A percentile compares a stretch with the other conserved stretches of the same genome.
Conservation (phyloP, 2,888 invertebrate genomes). For the Polyploca ridens region DNA sequence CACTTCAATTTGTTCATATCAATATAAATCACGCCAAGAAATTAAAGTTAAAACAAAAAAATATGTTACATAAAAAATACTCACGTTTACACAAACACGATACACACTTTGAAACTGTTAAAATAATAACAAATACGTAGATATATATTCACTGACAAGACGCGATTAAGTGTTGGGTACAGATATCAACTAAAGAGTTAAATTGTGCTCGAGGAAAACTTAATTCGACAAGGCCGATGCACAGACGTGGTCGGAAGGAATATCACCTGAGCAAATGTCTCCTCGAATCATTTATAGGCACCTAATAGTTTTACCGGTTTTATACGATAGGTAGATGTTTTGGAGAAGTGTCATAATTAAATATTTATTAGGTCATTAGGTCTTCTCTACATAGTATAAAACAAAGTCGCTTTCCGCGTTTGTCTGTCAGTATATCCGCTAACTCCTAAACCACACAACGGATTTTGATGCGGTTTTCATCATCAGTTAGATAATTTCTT, state of each 20-base stretch:
- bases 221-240: constrained; percentile 2
- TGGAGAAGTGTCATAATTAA: neutral
- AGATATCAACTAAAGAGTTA: constrained; percentile 13
- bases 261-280: neutral
- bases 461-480: too few species aligned
- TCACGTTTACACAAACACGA: neutral
- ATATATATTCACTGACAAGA: constrained; percentile 5
- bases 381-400: too few species aligned
- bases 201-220: constrained; percentile 4
- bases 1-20: neutral
- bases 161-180: constrained; percentile 11
- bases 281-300: neutral
- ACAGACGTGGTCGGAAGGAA: neutral
- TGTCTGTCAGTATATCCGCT: too few species aligned
- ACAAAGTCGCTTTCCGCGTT: too few species aligned
- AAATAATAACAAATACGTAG: neutral
- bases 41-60: neutral
- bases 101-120: neutral
- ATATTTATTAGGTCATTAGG: neutral
- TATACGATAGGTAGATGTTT: neutral
- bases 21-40: neutral
- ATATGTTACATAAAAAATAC: neutral
- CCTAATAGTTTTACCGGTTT: neutral
- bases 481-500: too few species aligned
- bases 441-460: too few species aligned